phyloP scores from a whole-genome alignment of 2,888 invertebrate species.

The Laspeyria flexula region DNA sequence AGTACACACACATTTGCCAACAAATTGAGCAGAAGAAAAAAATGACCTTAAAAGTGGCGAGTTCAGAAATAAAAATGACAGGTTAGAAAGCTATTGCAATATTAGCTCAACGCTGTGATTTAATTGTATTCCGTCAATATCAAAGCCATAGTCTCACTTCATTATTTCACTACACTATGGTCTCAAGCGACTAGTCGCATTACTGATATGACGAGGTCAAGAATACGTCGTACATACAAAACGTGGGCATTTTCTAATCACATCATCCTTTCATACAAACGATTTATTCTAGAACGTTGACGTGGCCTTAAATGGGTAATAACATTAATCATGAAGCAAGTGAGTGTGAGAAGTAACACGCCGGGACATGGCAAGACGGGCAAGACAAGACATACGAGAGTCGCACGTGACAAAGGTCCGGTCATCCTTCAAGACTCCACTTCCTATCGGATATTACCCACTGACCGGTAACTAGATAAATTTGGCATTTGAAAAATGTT shows the following conservation, averaged over 20 bases:
- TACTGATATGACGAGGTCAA: too few species aligned
- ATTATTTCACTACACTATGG: too few species aligned
- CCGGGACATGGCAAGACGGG: constrained; percentile 32
- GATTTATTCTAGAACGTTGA: constrained; percentile 30
- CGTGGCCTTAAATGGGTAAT: constrained; percentile 30
- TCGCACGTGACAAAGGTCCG: constrained; percentile 47
- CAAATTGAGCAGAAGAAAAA: too few species aligned
- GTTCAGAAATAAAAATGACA: too few species aligned
- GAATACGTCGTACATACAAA: neutral
- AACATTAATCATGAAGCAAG: constrained; percentile 43
- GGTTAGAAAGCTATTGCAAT: too few species aligned
- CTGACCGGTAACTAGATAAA: constrained; percentile 43
- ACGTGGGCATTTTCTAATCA: constrained; percentile 3
- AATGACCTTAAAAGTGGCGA: too few species aligned
- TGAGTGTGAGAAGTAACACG: constrained; percentile 41
- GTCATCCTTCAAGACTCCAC: constrained; percentile 59
- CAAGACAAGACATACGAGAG: constrained; percentile 43
- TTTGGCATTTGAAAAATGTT: constrained; percentile 33
- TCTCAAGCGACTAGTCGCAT: too few species aligned
- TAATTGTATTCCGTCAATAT: too few species aligned
- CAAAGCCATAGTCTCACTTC: too few species aligned
- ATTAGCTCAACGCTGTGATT: too few species aligned
- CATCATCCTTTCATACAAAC: constrained; percentile 15
- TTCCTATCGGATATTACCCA: constrained; percentile 46
- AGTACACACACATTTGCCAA: too few species aligned